phyloP scores from a whole-genome alignment of 2,797 vertebrate genomes.

The Zonotrichia albicollis region DNA sequence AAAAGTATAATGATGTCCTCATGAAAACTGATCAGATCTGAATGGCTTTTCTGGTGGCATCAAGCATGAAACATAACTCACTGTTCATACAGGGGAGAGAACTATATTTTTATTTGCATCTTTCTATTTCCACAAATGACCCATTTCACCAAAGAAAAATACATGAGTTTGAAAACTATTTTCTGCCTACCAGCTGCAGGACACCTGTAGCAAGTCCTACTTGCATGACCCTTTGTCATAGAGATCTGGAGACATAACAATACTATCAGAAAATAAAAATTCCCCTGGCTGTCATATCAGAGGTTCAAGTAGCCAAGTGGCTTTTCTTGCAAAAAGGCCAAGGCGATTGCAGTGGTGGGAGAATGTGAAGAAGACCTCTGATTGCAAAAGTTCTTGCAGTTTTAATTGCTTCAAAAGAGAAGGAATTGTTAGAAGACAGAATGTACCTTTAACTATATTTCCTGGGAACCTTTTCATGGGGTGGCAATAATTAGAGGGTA shows the following conservation, averaged over 20 bases:
- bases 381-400: not conserved
- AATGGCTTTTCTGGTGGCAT: not conserved
- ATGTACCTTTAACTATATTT: not conserved
- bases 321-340: not conserved
- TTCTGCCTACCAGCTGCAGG: not conserved
- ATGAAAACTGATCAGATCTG: not conserved
- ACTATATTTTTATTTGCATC: not conserved
- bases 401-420: not conserved
- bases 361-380: not conserved
- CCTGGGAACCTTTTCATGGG: not conserved
- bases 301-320: not conserved
- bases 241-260: not conserved
- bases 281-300: not conserved
- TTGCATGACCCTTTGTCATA: not conserved
- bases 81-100: not conserved
- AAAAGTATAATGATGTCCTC: not conserved
- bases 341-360: not conserved
- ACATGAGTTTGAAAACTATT: not conserved
- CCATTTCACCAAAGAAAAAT: not conserved
- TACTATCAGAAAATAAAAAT: not conserved
- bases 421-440: not conserved
- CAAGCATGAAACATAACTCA: constrained; percentile 4
- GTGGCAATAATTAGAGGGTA: not conserved
- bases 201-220: not conserved
- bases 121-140: not conserved